Percentiles rank a stretch among this genome's conserved stretches.
Conservation (phyloP, 2,888 invertebrate genomes). For the Xestia c-nigrum region DNA sequence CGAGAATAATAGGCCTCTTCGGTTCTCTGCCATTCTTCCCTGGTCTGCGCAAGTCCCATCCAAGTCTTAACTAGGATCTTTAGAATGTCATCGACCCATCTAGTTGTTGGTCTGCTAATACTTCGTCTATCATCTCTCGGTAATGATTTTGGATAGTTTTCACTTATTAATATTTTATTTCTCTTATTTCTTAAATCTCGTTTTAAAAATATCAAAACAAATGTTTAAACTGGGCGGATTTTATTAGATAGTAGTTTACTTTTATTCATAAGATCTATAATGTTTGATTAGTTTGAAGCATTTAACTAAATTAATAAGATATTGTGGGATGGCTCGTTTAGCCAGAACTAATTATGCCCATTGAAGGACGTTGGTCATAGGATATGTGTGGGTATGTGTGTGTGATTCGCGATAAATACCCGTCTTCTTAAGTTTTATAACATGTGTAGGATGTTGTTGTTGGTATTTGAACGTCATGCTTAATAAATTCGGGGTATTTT, state of each 20-base stretch:
- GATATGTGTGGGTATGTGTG: too few relatives aligned
- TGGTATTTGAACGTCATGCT: neutral
- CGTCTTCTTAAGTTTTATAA: too few relatives aligned
- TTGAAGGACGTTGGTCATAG: neutral
- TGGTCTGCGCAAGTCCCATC: neutral
- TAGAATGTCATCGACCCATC: neutral
- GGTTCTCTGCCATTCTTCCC: neutral
- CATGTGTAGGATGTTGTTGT: neutral
- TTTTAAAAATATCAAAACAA: too few relatives aligned
- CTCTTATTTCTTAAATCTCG: too few relatives aligned
- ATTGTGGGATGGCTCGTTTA: neutral
- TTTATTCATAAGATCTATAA: neutral
- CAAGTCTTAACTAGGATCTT: neutral
- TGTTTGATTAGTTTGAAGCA: neutral
- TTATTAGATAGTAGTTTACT: neutral
- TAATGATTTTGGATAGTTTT: too few relatives aligned
- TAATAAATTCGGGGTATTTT: neutral
- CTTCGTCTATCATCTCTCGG: too few relatives aligned
- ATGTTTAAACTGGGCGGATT: neutral
- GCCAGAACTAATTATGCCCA: neutral
- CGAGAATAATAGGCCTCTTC: neutral
- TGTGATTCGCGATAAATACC: too few relatives aligned
- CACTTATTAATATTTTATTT: too few relatives aligned
- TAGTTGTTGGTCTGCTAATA: neutral
- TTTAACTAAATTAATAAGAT: too few relatives aligned